phyloP scores from a whole-genome alignment of 1,140 invertebrate genomes.

The Pachyrhynchus sulphureomaculatus region DNA sequence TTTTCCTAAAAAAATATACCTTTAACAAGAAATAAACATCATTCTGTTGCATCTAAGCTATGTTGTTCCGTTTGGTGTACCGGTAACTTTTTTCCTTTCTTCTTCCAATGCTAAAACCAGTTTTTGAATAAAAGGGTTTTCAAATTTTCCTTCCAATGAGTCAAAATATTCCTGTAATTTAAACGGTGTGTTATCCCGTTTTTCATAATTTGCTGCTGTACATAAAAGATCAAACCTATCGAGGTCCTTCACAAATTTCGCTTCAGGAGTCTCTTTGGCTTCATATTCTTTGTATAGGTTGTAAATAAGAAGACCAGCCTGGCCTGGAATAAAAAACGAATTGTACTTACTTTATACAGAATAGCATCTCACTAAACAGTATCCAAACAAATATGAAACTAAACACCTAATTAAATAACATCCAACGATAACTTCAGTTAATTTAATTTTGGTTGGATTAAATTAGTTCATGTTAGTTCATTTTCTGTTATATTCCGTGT shows the following conservation, averaged over 20 bases:
- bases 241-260: slow-evolving; percentile 92
- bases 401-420: too few species aligned
- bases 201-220: slow-evolving; percentile 95
- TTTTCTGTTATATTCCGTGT: too few species aligned
- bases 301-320: slow-evolving; percentile 42
- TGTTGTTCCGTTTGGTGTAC: too few species aligned
- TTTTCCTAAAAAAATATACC: too few species aligned
- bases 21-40: too few species aligned
- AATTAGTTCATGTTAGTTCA: too few species aligned
- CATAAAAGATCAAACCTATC: slow-evolving; percentile 94
- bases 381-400: too few species aligned
- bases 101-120: slow-evolving; percentile 34
- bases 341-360: too few species aligned
- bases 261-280: slow-evolving; percentile 79
- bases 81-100: slow-evolving; percentile 7
- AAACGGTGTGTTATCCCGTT: slow-evolving; percentile 67
- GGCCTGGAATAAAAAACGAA: slow-evolving; percentile 26
- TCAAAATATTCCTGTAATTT: slow-evolving; percentile 90
- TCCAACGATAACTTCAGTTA: too few species aligned
- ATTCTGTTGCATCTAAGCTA: too few species aligned
- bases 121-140: slow-evolving; percentile 65
- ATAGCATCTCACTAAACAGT: too few species aligned
- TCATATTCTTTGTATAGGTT: slow-evolving; percentile 84
- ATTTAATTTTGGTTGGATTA: too few species aligned
- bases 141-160: slow-evolving; percentile 74